These are phyloP conservation scores for Hypotaenidia philippensis DNA, from an alignment of 2,797 vertebrate species.

Conservation along the genomic window DNA sequence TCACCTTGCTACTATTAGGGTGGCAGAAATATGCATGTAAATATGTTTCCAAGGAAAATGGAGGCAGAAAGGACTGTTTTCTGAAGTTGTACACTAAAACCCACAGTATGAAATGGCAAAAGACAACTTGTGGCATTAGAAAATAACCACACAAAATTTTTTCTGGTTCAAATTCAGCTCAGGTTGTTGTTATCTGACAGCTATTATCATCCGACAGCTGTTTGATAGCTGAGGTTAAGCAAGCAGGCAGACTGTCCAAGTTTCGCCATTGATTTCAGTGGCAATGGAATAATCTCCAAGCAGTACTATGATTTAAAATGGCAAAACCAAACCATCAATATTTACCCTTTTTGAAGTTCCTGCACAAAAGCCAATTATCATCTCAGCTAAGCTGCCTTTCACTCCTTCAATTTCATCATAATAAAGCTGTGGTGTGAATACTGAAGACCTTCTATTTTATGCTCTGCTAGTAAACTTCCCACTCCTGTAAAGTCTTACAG, in stretches of 20 bases:
- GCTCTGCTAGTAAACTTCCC: neutral
- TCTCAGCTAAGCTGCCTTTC: neutral
- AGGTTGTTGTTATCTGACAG: conserved; percentile 16
- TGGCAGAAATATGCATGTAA: neutral
- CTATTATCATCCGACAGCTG: neutral
- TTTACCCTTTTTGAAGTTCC: neutral
- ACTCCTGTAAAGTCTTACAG: neutral
- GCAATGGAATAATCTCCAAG: neutral
- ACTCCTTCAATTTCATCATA: neutral
- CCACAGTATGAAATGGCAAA: neutral
- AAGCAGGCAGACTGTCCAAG: neutral
- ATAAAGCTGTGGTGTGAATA: neutral
- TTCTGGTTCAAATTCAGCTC: conserved; percentile 13
- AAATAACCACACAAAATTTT: neutral
- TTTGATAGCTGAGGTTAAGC: neutral
- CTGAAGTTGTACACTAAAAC: neutral
- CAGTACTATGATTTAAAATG: neutral
- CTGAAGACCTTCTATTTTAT: neutral
- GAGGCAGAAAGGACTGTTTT: neutral
- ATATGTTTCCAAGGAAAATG: neutral
- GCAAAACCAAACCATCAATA: neutral
- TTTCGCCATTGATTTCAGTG: neutral
- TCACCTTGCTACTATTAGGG: neutral
- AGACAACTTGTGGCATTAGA: neutral
- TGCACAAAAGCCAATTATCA: neutral